These are phyloP conservation scores for Operophtera brumata DNA, from an alignment of 2,888 invertebrate genomes.

Conservation along the genomic window DNA sequence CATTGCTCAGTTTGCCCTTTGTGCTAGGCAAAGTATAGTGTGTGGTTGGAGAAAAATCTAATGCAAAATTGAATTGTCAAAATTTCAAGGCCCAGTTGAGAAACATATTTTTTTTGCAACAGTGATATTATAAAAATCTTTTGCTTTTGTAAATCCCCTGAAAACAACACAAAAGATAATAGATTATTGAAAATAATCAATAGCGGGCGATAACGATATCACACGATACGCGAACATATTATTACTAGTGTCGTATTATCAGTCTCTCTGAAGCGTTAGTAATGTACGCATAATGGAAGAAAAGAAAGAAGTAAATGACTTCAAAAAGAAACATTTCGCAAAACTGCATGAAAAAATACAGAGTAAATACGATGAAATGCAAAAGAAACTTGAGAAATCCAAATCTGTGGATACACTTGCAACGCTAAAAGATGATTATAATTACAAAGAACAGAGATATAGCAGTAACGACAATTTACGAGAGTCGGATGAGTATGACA, in stretches of 20 bases:
- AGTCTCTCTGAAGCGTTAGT: slow-evolving; percentile 18
- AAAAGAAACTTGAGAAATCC: slow-evolving; percentile 63
- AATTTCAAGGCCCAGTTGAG: background rate
- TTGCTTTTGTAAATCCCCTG: slow-evolving; percentile 2
- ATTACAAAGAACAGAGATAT: slow-evolving; percentile 42
- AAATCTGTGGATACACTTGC: slow-evolving; percentile 61
- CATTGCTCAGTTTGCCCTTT: background rate
- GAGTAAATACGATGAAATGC: slow-evolving; percentile 67
- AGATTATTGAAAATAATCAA: slow-evolving; percentile 64
- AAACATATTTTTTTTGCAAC: background rate
- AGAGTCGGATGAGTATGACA: slow-evolving; percentile 32
- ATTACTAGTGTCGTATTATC: slow-evolving; percentile 43
- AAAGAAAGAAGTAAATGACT: slow-evolving; percentile 30
- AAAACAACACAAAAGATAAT: slow-evolving; percentile 38
- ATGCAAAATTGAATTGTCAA: background rate
- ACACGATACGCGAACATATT: slow-evolving; percentile 25
- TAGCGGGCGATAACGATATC: slow-evolving; percentile 60
- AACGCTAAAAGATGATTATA: slow-evolving; percentile 47
- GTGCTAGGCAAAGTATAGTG: background rate
- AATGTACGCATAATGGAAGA: slow-evolving; percentile 45
- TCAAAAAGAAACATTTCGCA: slow-evolving; percentile 53
- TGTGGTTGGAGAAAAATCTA: background rate
- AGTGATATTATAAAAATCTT: background rate
- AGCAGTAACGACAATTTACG: slow-evolving; percentile 44
- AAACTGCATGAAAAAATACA: slow-evolving; percentile 64